Percentiles rank a stretch among this genome's conserved stretches.
Conservation (phyloP, 2,113 vertebrate genomes). For the human (Homo sapiens) region GRCh38 chr6:125586501-125587000, state of each 20-base stretch:
- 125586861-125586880: not conserved
- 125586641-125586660: not conserved
- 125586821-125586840: not conserved
- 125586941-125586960: not conserved
- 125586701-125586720: not conserved
- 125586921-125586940: not conserved
- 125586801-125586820: not conserved
- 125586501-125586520: conserved; percentile 15
- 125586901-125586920: not conserved
- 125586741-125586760: not conserved
- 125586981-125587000: not conserved
- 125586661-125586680: not conserved
- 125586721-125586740: not conserved
- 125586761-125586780: not conserved
- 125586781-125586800: not conserved
- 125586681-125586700: not conserved
- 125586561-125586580: not conserved
- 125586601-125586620: not conserved
- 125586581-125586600: not conserved
- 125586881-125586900: not conserved
- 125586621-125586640: not conserved
- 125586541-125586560: not conserved
- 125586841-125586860: not conserved
- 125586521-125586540: not conserved
- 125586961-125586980: not conserved